A percentile compares a stretch with the other conserved stretches of the same genome.
Conservation (phyloP, 2,888 invertebrate genomes). For the Tiliacea citrago region DNA sequence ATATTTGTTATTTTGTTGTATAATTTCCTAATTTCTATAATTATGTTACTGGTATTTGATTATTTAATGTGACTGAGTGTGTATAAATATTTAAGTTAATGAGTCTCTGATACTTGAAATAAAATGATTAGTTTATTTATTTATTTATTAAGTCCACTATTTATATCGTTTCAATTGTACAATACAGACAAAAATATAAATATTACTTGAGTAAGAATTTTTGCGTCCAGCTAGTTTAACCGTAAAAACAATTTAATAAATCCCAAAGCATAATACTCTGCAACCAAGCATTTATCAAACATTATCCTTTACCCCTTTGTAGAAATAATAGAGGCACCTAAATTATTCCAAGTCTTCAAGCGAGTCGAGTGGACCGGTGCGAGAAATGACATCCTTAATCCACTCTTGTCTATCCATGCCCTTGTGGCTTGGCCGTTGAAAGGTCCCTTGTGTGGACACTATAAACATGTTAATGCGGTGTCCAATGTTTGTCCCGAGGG, state of each 20-base stretch:
- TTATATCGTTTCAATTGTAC: too few relatives aligned
- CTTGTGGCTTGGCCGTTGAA: constrained; percentile 55
- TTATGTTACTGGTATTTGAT: too few relatives aligned
- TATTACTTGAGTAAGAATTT: background rate
- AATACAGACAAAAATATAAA: background rate
- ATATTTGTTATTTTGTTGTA: too few relatives aligned
- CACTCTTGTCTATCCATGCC: constrained; percentile 50
- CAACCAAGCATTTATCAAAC: constrained; percentile 10
- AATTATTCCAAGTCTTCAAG: constrained; percentile 48
- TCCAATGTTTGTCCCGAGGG: constrained; percentile 64
- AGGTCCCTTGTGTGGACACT: constrained; percentile 61
- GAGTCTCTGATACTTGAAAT: too few relatives aligned
- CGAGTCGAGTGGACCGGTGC: constrained; percentile 38
- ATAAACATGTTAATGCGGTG: constrained; percentile 70
- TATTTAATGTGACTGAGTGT: too few relatives aligned
- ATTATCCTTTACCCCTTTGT: constrained; percentile 12
- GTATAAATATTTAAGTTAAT: too few relatives aligned
- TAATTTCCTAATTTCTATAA: too few relatives aligned
- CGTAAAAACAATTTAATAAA: background rate
- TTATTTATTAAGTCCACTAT: too few relatives aligned
- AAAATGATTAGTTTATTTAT: too few relatives aligned
- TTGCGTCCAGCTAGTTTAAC: background rate
- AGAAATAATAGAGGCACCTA: constrained; percentile 37
- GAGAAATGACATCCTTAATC: constrained; percentile 57
- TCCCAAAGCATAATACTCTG: constrained; percentile 3